Base-by-base conservation (phyloP, 1,140 invertebrate genomes). In the Aphelenchoides besseyi region DNA sequence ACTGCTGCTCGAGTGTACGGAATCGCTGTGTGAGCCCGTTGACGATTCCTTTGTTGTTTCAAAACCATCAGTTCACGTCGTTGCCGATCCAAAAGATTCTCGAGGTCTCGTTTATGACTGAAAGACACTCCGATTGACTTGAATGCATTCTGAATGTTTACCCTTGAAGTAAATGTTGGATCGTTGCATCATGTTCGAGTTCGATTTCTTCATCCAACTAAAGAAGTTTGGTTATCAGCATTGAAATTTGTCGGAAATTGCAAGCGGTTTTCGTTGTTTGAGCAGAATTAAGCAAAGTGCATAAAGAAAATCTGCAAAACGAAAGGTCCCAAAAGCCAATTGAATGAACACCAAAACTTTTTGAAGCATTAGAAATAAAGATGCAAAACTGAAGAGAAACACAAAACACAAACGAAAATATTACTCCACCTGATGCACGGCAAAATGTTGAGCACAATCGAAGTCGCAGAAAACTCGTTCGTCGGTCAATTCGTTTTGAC, bases 121-220 rank as follows among this genome's bases (percentile, higher is more conserved):
- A 54, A 78, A 62, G 16, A 52, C n/a, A n/a, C n/a, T 54, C 0
- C 3, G n/a, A 63, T 26, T 29, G 28, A 32, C n/a, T n/a, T n/a
- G n/a, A n/a, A n/a, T n/a, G n/a, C n/a, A n/a, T n/a, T n/a, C n/a
- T n/a, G n/a, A n/a, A n/a, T n/a, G n/a, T n/a, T n/a, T 33, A 76
- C 74, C 57, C 68, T 35, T 70, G 57, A 32, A 64, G 32, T 33
- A 76, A 63, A 23, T 52, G 48, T 41, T 72, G 75, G 36, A 76
- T 68, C 3, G 74, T 32, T 52, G 71, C 74, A 53, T 76, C 74
- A 18, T 78, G 52, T 41, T 76, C 74, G 23, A 41, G 33, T 9
- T 78, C 75, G 8, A 36, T 16, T 35, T 76, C 75, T 2, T 74
- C 74, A 12, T 78, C 70, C 18, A 76, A 32, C 74, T 76, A 37